Percentiles rank a stretch among this genome's conserved stretches.
Conservation (phyloP, 2,888 invertebrate genomes). For the Lacanobia oleracea region DNA sequence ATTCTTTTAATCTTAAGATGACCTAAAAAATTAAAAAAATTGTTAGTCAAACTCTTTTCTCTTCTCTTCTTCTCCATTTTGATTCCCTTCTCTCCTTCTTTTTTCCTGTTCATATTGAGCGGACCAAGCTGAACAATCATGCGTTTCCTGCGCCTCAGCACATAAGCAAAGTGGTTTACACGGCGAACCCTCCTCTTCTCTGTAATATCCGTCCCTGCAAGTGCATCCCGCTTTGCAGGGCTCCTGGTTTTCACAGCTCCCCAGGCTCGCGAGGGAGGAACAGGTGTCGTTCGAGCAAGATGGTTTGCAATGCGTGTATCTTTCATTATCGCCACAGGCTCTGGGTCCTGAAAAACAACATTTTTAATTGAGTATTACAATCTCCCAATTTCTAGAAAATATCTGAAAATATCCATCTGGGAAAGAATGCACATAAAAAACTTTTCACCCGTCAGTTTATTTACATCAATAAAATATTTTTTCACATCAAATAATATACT, state of each 20-base stretch:
- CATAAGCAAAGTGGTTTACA: conserved; percentile 51
- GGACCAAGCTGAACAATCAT: conserved; percentile 32
- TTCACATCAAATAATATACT: too few species aligned
- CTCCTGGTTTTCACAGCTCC: conserved; percentile 46
- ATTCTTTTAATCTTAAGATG: too few species aligned
- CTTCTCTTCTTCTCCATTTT: too few species aligned
- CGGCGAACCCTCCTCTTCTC: conserved; percentile 10
- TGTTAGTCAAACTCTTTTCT: too few species aligned
- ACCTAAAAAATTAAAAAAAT: too few species aligned
- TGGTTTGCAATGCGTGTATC: conserved; percentile 54
- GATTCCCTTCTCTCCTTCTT: neutral
- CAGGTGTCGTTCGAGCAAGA: conserved; percentile 67
- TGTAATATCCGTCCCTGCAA: conserved; percentile 39
- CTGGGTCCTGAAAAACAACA: conserved; percentile 16
- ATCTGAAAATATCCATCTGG: too few species aligned
- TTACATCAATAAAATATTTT: too few species aligned
- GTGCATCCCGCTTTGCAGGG: conserved; percentile 38
- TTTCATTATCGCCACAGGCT: conserved; percentile 58
- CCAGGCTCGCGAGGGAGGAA: conserved; percentile 52
- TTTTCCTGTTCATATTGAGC: neutral
- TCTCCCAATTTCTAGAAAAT: too few species aligned
- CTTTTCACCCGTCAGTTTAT: too few species aligned
- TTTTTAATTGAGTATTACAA: too few species aligned
- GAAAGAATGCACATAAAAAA: too few species aligned
- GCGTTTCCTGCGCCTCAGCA: conserved; percentile 30